These are phyloP conservation scores for Ctenoplectra terminalis DNA, from an alignment of 1,140 invertebrate genomes.

Conservation along the genomic window DNA sequence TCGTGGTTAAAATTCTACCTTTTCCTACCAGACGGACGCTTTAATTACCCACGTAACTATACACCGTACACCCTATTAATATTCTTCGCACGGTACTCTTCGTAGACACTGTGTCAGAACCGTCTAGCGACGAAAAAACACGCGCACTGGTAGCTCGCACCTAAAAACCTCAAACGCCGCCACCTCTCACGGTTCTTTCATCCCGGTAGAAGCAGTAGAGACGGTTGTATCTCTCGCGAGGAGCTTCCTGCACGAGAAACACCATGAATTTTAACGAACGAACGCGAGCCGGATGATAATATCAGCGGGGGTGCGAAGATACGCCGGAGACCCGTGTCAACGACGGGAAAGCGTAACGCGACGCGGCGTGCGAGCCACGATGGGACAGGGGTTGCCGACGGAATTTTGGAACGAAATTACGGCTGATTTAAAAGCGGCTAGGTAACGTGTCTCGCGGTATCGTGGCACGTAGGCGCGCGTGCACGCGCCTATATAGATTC, in stretches of 20 bases:
- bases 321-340: conserved; percentile 38
- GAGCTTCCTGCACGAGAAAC: conserved; percentile 12
- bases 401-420: conserved; percentile 43
- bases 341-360: conserved; percentile 39
- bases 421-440: conserved; percentile 41
- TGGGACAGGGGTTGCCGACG: background rate
- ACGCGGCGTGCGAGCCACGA: background rate
- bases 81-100: background rate
- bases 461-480: conserved; percentile 1
- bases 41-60: background rate
- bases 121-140: background rate
- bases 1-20: too few species aligned
- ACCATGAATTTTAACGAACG: conserved; percentile 55
- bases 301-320: conserved; percentile 17
- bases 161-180: background rate
- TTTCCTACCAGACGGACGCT: background rate
- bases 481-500: conserved; percentile 52
- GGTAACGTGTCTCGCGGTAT: conserved; percentile 2
- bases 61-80: background rate
- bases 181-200: background rate
- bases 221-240: background rate
- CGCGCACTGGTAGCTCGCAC: too few species aligned
- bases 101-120: background rate
- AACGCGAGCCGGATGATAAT: conserved; percentile 45
- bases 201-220: background rate